Conservation (phyloP, 1,140 invertebrate species). For the Anoplolepis gracilipes region DNA sequence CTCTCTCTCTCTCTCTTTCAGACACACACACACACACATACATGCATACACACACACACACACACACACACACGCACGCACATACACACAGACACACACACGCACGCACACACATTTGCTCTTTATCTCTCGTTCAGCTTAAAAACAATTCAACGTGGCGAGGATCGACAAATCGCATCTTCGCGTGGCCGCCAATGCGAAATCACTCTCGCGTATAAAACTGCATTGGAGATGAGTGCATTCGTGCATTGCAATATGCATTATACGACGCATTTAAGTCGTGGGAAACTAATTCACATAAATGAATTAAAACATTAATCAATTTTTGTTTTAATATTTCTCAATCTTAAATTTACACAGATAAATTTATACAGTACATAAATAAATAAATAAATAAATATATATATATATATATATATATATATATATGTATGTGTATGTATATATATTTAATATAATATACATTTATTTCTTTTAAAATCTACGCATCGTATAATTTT, state of each 20-base stretch:
- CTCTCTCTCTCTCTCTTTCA: conserved; percentile 40
- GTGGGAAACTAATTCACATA: not conserved
- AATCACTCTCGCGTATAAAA: conserved; percentile 22
- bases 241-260: not conserved
- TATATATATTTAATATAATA: too few species aligned
- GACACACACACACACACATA: not conserved
- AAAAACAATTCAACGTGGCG: conserved; percentile 45
- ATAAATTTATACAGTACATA: not conserved
- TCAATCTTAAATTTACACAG: not conserved
- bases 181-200: not conserved
- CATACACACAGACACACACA: too few species aligned
- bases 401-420: too few species aligned
- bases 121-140: conserved; percentile 36
- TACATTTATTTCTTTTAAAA: too few species aligned
- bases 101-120: not conserved
- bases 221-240: not conserved
- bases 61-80: not conserved
- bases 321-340: not conserved
- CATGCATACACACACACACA: not conserved
- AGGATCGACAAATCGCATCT: conserved; percentile 35
- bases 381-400: not conserved
- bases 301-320: not conserved
- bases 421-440: too few species aligned
- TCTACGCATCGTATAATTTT: too few species aligned
- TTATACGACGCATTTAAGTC: conserved; percentile 14